Evolutionary conservation across 2,888 invertebrate genomes (phyloP), one percentile per base, ranked within the genome.

Genomic region (Limnephilus lunatus): DNA sequence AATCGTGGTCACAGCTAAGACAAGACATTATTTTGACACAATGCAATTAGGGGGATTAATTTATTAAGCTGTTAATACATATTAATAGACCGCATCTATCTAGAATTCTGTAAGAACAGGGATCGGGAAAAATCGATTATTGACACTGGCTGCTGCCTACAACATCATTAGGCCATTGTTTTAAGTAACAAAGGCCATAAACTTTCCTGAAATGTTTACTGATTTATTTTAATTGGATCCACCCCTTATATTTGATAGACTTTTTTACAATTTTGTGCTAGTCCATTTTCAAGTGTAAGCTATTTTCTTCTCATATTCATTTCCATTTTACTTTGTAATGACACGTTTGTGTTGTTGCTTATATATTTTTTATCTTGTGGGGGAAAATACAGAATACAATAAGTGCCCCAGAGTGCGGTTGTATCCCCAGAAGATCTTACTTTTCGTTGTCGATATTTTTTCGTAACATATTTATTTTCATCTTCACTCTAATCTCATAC

Each of bases 31-130:
- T 68, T 68, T n/a, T 86, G 90, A 91, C 90, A 86, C n/a, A 68
- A 86, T 53, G 85, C 86, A 91, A 91, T 91, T 91, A 91, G 90
- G 48, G 86, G 31, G 68, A n/a, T 68, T 68, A 86, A 91, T 91
- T 91, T 91, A 91, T 81, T 85, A 86, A 32, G 85, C 39, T 39
- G 85, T 85, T 80, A 88, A 88, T 32, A 32, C 31, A 80, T 32
- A 88, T 68, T 68, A 68, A 68, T 32, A 88, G 80, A 5, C 15
- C 80, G 32, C 88, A 80, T 80, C 30, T 68, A 68, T 88, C 88
- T 68, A 48, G 48, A 48, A 15, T 48, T 48, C 48, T n/a, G 3
- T 5, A 88, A 25, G 88, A 88, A 68, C 68, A 11, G 25, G 25
- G 35, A n/a, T 80, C 25, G n/a, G 31, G 35, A 88, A 88, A 88